Conservation (phyloP, 1,140 invertebrate species). For the Drosophila chauvacae region DNA sequence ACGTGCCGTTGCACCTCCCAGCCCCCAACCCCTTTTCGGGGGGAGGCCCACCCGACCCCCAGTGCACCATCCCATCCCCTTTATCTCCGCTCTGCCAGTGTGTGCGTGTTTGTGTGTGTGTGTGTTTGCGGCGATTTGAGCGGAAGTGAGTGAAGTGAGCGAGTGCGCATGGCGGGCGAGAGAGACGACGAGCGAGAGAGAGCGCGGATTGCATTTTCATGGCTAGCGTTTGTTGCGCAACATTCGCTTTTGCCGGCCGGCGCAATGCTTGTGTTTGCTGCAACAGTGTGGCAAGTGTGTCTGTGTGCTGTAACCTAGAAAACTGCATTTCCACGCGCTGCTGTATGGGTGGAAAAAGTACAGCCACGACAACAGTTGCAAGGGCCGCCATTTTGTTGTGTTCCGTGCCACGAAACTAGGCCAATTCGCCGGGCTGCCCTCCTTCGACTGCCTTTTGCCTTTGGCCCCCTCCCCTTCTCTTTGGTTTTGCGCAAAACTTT, state of each 20-base stretch:
- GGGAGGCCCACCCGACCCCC: slow-evolving; percentile 4
- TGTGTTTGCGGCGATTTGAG: slow-evolving; percentile 54
- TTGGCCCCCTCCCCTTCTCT: slow-evolving; percentile 1
- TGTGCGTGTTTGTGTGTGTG: background rate
- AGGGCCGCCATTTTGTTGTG: slow-evolving; percentile 75
- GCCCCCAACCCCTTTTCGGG: slow-evolving; percentile 14
- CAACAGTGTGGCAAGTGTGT: slow-evolving; percentile 66
- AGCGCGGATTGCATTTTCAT: slow-evolving; percentile 70
- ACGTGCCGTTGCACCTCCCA: slow-evolving; percentile 74
- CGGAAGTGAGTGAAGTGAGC: slow-evolving; percentile 69
- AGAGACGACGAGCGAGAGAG: background rate
- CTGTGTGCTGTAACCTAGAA: slow-evolving; percentile 68
- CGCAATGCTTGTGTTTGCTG: slow-evolving; percentile 56
- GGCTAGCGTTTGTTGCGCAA: slow-evolving; percentile 71
- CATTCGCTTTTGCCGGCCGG: slow-evolving; percentile 78
- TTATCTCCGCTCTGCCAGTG: slow-evolving; percentile 5
- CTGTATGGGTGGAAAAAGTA: slow-evolving; percentile 67
- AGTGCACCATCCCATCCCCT: slow-evolving; percentile 24
- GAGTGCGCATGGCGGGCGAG: slow-evolving; percentile 65
- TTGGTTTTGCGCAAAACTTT: slow-evolving; percentile 33
- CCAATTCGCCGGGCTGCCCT: slow-evolving; percentile 73
- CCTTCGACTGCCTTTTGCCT: slow-evolving; percentile 18
- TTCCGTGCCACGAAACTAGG: slow-evolving; percentile 67
- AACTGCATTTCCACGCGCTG: slow-evolving; percentile 42
- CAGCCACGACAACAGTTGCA: slow-evolving; percentile 82